Base-by-base conservation (phyloP, 30 jellyfish, hydroid and myxozoan species). In the Clytia hemisphaerica region DNA sequence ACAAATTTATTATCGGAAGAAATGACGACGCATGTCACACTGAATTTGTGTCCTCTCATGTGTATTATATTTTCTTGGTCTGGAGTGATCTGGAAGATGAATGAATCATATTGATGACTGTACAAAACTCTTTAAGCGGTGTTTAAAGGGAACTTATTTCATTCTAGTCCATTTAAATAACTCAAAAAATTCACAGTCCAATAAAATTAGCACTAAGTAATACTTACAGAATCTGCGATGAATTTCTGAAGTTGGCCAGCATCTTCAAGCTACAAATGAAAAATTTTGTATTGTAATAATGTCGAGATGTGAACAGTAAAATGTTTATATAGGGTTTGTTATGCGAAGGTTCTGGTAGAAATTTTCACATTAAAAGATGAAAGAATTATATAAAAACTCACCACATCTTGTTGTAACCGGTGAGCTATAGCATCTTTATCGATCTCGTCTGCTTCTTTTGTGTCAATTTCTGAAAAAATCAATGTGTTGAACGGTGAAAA, bases 401-500 rank as follows among this genome's bases (percentile, higher is more conserved):
- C 97, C 29, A 67, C 95, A 67, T 88, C 97, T 71, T 79, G 93
- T 42, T 80, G 93, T 19, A 88, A 63, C 26, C 97, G 85, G 32
- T 88, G 94, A 0, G 94, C 94, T 12, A 88, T 75, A 22, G 94
- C 97, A 73, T 88, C 94, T 21, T 84, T 62, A 67, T 79, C 95
- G 6, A 77, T 58, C 35, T 80, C 88, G 38, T 76, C 54, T 25
- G 73, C 92, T 4, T 58, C 44, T 28, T 79, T 69, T 53, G 74
- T 88, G 29, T 66, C 66, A 37, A 65, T 37, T 35, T 85, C 96
- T 85, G 42, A 16, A 58, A 69, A 4, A 37, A 33, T 2, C 1
- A 55, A 22, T 5, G 10, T 12, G 64, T 42, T n/a, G n/a, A n/a
- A n/a, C n/a, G n/a, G n/a, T n/a, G n/a, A n/a, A n/a, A n/a, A n/a